phyloP scores from a whole-genome alignment of 1,140 invertebrate species.

The Diachasmimorpha longicaudata region DNA sequence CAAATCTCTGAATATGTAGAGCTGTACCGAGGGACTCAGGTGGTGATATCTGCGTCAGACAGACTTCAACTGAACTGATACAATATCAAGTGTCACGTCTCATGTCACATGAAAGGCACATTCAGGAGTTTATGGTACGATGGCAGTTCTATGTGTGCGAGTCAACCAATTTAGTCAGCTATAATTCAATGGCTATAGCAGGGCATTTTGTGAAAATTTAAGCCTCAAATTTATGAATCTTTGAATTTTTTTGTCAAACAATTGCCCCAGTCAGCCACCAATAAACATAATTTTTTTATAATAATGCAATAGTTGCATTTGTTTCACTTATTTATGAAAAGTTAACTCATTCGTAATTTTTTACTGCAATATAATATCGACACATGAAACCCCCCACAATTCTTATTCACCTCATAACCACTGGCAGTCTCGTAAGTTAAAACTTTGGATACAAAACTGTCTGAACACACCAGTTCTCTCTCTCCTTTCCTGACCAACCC shows the following conservation, averaged over 20 bases:
- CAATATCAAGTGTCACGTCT: slow-evolving; percentile 51
- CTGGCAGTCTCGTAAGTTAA: not conserved
- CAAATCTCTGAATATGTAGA: not conserved
- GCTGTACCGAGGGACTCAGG: not conserved
- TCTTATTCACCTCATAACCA: slow-evolving; percentile 26
- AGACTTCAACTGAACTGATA: slow-evolving; percentile 36
- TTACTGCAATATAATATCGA: too few relatives aligned
- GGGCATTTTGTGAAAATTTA: too few relatives aligned
- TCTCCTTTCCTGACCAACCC: slow-evolving; percentile 12
- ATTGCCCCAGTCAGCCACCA: too few relatives aligned
- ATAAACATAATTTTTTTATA: too few relatives aligned
- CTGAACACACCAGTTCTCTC: not conserved
- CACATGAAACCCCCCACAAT: not conserved
- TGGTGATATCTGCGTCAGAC: slow-evolving; percentile 39
- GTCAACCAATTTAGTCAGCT: not conserved
- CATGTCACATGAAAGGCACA: slow-evolving; percentile 38
- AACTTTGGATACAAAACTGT: slow-evolving; percentile 29
- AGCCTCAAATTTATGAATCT: too few relatives aligned
- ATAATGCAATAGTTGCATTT: too few relatives aligned
- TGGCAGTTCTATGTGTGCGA: not conserved
- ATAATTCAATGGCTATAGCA: not conserved
- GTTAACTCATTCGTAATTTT: too few relatives aligned
- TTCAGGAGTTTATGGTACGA: slow-evolving; percentile 19
- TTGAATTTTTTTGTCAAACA: too few relatives aligned
- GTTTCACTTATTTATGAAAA: too few relatives aligned